Base-by-base conservation (phyloP, 2,797 vertebrate species). In the Otolemur crassicaudatus region DNA sequence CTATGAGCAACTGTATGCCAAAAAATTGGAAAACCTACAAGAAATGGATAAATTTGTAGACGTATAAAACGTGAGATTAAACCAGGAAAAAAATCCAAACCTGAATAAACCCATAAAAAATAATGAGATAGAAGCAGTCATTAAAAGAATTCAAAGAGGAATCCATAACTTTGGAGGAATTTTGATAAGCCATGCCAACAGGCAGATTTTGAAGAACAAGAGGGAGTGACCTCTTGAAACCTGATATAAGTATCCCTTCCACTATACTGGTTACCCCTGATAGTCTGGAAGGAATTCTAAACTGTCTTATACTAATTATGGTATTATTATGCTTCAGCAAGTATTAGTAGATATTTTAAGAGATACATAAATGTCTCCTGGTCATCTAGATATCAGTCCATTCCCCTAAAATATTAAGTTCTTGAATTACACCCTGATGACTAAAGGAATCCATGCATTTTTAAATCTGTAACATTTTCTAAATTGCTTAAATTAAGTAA, bases 401-500 rank as follows among this genome's bases (percentile, higher is more conserved):
- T 75, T 82, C 2, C 37, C 34, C 53, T 63, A 11, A 95, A 93
- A 70, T 91, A 49, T 31, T 70, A 85, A 76, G 73, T 80, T 75
- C 10, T 89, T 92, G 4, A 92, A 63, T 75, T 86, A 79, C 81
- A 80, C 0, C 7, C 27, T 43, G 10, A 22, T 90, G 11, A 60
- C 19, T 83, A 22, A 76, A 77, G 87, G 19, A 91, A 89, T 76
- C 7, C 12, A n/a, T 73, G 60, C 34, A 80, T 83, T 96, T 88
- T 2, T 31, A 86, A 86, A 61, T 88, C 31, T 75, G 4, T 92
- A 67, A 69, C 20, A 85, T 69, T 77, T 75, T 61, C 83, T 40
- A 72, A 92, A 95, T 65, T 94, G 46, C 63, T 97, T 94, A 81
- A 91, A 92, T 31, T 40, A 83, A 96, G 14, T 95, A 89, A 81